phyloP scores from a whole-genome alignment of 2,888 invertebrate species.

The Ametastegia equiseti region DNA sequence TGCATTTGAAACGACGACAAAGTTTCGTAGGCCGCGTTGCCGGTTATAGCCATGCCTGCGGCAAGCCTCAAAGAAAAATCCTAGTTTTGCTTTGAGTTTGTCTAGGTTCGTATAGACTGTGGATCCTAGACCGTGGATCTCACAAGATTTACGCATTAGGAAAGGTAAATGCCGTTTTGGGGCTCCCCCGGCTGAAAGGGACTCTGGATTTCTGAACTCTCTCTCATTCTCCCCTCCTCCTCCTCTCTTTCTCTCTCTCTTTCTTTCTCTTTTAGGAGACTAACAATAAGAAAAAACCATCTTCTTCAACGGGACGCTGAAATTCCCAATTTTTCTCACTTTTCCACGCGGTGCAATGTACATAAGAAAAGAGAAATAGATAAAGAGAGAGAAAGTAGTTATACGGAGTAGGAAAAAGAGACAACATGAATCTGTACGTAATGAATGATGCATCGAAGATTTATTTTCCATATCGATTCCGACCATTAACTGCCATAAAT shows the following conservation, averaged over 20 bases:
- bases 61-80: slow-evolving; percentile 62
- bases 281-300: slow-evolving; percentile 20
- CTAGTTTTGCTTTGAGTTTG: slow-evolving; percentile 57
- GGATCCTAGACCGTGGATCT: slow-evolving; percentile 42
- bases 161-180: slow-evolving; percentile 66
- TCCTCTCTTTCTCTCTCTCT: background rate
- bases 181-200: slow-evolving; percentile 22
- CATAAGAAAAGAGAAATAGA: background rate
- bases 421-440: too few relatives aligned
- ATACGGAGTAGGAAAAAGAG: too few relatives aligned
- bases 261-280: background rate
- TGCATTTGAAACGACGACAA: slow-evolving; percentile 53
- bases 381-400: too few relatives aligned
- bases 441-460: too few relatives aligned
- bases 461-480: too few relatives aligned
- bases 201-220: slow-evolving; percentile 3
- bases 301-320: background rate
- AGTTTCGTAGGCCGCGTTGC: background rate
- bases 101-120: slow-evolving; percentile 56
- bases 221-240: background rate
- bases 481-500: too few relatives aligned
- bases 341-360: background rate
- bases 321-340: background rate
- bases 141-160: slow-evolving; percentile 67
- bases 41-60: slow-evolving; percentile 51